phyloP scores from a whole-genome alignment of 2,113 vertebrate species.

The Ammodytes dubius region DNA sequence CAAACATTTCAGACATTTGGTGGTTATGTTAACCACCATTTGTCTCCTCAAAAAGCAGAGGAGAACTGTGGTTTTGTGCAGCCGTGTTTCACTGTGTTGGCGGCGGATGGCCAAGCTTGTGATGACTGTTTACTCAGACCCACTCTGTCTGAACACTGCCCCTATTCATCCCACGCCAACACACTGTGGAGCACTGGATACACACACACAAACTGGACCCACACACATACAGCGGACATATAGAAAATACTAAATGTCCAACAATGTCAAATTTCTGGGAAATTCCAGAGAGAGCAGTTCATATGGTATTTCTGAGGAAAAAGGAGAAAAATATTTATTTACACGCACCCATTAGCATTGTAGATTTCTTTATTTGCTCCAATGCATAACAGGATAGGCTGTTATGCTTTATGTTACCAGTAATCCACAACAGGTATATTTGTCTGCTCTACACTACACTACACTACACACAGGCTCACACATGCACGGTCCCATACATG shows the following conservation, averaged over 20 bases:
- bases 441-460: too few species aligned
- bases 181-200: constrained; percentile 16
- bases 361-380: too few species aligned
- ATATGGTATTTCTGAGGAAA: background rate
- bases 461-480: background rate
- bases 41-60: background rate
- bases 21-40: background rate
- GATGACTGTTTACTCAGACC: constrained; percentile 72
- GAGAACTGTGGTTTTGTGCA: constrained; percentile 28
- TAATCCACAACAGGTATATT: background rate
- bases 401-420: background rate
- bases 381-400: background rate
- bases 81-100: constrained; percentile 3
- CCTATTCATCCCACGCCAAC: constrained; percentile 66
- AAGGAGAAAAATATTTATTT: background rate
- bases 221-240: constrained; percentile 16
- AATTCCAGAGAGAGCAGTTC: background rate
- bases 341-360: too few species aligned
- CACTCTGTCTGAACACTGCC: constrained; percentile 65
- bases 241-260: background rate
- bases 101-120: constrained; percentile 39
- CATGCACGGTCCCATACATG: background rate
- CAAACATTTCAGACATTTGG: background rate
- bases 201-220: constrained; percentile 16
- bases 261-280: constrained; percentile 1